Evolutionary conservation across 2,113 vertebrate genomes (phyloP), one percentile per base, ranked within the genome.

Genomic region (Sander vitreus): DNA sequence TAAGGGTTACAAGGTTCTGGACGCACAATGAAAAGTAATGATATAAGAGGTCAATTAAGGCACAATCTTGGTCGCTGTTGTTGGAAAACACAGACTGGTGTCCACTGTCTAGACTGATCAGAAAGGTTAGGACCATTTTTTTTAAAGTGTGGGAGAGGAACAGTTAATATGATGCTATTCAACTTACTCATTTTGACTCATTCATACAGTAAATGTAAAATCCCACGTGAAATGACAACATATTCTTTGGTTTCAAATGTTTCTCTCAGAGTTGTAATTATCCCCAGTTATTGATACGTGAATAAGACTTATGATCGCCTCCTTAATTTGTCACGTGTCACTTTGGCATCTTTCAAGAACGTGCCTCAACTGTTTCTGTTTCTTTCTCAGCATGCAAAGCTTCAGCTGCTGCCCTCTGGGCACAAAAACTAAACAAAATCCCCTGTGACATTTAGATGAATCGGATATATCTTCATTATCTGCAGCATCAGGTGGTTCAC

Each of bases 361-460:
- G 73, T 58, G 51, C 51, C 65, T 45, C 0, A 62, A 74, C 71
- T 73, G 33, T 73, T 78, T 74, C 67, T 2, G 5, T 50, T 45
- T 73, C 59, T 66, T 58, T 19, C 36, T 71, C 50, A 23, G 43
- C 47, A 3, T 57, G 27, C 60, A 57, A 23, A 15, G 25, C 70
- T 45, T 85, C 76, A 54, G 77, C 85, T 76, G 69, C 70, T 84
- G 66, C 81, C 86, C 64, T 66, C 58, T 1, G 57, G 82, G 54
- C 66, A 72, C 30, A 68, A 66, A 76, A 73, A 64, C n/a, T 54
- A 45, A 62, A 70, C 2, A 3, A 27, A 76, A 59, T 54, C 33
- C 25, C 50, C 43, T 11, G 30, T 86, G 83, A 79, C 86, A 59
- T 79, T 86, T 78, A 47, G 63, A 70, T 85, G 69, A 81, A 91